phyloP scores from a whole-genome alignment of 2,113 vertebrate genomes.

The Ifrita kowaldi region DNA sequence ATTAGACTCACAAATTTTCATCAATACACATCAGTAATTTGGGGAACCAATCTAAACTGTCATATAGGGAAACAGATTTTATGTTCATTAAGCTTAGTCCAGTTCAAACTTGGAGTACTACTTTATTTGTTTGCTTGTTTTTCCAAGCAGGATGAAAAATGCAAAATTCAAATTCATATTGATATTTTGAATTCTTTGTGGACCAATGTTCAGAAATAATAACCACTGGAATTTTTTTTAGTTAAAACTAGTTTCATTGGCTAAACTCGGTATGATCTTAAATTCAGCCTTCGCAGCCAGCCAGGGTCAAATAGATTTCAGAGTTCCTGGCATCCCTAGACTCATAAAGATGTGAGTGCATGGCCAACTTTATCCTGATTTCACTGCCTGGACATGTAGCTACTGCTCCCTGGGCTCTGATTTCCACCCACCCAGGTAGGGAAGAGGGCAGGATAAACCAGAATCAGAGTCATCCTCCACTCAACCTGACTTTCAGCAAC shows the following conservation, averaged over 20 bases:
- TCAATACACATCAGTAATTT: neutral
- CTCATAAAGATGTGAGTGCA: fast-evolving
- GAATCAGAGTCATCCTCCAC: neutral
- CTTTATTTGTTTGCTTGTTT: neutral
- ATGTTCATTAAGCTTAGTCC: neutral
- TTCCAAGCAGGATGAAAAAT: neutral
- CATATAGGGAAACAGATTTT: neutral
- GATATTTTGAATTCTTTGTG: neutral
- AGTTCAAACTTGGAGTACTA: neutral
- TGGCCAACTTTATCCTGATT: neutral
- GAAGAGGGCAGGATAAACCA: neutral
- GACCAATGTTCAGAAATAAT: neutral
- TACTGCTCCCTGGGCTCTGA: neutral
- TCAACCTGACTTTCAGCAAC: neutral
- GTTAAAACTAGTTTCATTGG: neutral
- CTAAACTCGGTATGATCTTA: fast-evolving
- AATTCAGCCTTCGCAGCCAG: neutral
- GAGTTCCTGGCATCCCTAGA: neutral
- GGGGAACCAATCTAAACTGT: neutral
- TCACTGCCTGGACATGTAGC: neutral
- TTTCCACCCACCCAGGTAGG: neutral
- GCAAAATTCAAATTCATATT: neutral
- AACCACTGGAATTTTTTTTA: neutral
- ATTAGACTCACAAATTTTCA: neutral
- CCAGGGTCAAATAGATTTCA: neutral